Evolutionary conservation across 2,888 invertebrate species (phyloP), one percentile per base, ranked within the genome.

Genomic region (Cerastoderma edule): DNA sequence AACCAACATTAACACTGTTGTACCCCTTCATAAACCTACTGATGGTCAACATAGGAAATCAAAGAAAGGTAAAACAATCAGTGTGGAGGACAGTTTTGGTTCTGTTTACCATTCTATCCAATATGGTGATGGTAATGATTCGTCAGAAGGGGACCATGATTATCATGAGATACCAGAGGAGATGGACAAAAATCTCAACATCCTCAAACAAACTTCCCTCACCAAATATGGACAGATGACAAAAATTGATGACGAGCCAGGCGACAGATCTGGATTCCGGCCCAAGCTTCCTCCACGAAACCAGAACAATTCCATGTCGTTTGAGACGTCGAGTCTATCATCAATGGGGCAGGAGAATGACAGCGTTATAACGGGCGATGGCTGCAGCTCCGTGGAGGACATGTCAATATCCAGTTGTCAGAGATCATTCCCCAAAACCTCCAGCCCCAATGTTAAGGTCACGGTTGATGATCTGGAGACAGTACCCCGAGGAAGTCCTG

Each of bases 161-260:
- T 88, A 89, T 79, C 87, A 85, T 67, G 87, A 89, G 72, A 89
- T 87, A 67, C 80, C 85, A 5, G 87, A 87, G 24, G 68, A 72
- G 24, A 60, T 53, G 6, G 60, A 13, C 28, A 71, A 65, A 74
- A 67, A 56, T 70, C 65, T 27, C 5, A 19, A 24, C 10, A n/a
- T 19, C n/a, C n/a, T 16, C 19, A 22, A 13, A 2, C 16, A 57
- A 13, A 57, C 6, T 60, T 60, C 60, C 27, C 1, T 22, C 4
- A 48, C 19, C 19, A 60, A 66, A 50, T 22, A 8, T 32, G 50
- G 50, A 8, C 50, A 50, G 33, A 66, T 54, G 69, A 32, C 54
- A 19, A 68, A 60, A 44, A 30, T 66, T 19, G 22, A 27, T 50
- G 50, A 66, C 24, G 35, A 30, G 4, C 13, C 64, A 27, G 30